Evolutionary conservation across 2,888 invertebrate genomes (phyloP).

Genomic region (Orthosia incerta): DNA sequence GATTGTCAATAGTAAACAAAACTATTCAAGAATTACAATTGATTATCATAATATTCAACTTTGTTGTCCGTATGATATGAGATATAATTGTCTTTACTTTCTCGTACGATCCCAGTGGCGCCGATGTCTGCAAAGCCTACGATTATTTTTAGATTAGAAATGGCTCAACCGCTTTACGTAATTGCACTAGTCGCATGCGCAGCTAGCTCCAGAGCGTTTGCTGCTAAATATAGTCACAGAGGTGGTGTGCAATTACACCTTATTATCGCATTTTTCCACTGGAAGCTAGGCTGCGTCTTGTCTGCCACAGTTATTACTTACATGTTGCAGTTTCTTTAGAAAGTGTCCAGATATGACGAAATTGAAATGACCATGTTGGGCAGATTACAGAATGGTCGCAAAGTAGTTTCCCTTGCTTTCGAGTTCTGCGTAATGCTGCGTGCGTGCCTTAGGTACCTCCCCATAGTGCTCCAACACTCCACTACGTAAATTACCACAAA

Average conservation of each 20-base stretch:
- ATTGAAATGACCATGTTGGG: slow-evolving; percentile 83
- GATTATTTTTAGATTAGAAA: slow-evolving; percentile 92
- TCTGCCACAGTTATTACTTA: slow-evolving; percentile 80
- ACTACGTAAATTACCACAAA: slow-evolving; percentile 76
- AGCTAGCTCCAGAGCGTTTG: slow-evolving; percentile 88
- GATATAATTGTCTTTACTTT: slow-evolving; percentile 89
- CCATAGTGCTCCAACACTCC: slow-evolving; percentile 70
- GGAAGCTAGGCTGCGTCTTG: slow-evolving; percentile 84
- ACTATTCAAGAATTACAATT: slow-evolving; percentile 38
- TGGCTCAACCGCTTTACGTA: slow-evolving; percentile 91
- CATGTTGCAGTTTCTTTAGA: slow-evolving; percentile 88
- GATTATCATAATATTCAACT: slow-evolving; percentile 63
- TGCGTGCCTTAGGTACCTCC: slow-evolving; percentile 84
- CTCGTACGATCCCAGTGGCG: slow-evolving; percentile 89
- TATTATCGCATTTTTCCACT: slow-evolving; percentile 90
- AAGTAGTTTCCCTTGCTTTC: slow-evolving; percentile 81
- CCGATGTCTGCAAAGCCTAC: slow-evolving; percentile 88
- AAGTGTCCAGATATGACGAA: slow-evolving; percentile 89
- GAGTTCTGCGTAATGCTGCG: slow-evolving; percentile 84
- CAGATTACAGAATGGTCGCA: slow-evolving; percentile 82
- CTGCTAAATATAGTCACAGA: slow-evolving; percentile 90
- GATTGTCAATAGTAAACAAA: slow-evolving; percentile 34
- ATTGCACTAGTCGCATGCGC: slow-evolving; percentile 89
- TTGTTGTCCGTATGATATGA: slow-evolving; percentile 68
- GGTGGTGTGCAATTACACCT: slow-evolving; percentile 89